A percentile compares a stretch with the other conserved stretches of the same genome.
Evolutionary conservation across 2,888 invertebrate genomes (phyloP).

Genomic region (Pristionchus japonicus): DNA sequence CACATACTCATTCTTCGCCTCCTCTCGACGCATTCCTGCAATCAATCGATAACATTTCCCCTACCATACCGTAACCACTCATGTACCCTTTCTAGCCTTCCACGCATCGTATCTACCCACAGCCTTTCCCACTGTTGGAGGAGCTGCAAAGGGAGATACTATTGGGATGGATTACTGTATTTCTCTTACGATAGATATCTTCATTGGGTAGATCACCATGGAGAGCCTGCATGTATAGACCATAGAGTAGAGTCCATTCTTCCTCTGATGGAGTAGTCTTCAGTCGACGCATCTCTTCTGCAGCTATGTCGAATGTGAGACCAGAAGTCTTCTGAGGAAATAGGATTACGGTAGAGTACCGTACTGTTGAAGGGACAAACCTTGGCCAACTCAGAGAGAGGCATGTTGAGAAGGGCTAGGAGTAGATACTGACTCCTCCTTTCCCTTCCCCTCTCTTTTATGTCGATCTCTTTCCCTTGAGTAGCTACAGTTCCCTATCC

Average conservation of each 20-base stretch:
- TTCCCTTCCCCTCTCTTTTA: not conserved
- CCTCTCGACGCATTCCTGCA: constrained; percentile 46
- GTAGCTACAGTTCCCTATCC: not conserved
- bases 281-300: constrained; percentile 64
- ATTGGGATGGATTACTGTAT: not conserved
- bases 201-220: constrained; percentile 63
- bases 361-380: not conserved
- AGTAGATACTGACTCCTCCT: constrained; percentile 42
- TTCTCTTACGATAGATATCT: constrained; percentile 58
- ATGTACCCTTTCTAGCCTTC: constrained; percentile 53
- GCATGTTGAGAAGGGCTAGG: constrained; percentile 25
- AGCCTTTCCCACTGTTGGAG: constrained; percentile 28
- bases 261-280: constrained; percentile 52
- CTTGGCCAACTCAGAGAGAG: constrained; percentile 16
- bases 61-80: not conserved
- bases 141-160: constrained; percentile 37
- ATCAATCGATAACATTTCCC: not conserved
- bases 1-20: constrained; percentile 61
- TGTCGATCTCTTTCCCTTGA: not conserved
- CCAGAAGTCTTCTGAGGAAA: constrained; percentile 59
- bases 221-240: constrained; percentile 64
- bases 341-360: not conserved
- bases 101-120: constrained; percentile 45
- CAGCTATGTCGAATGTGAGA: constrained; percentile 62
- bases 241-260: constrained; percentile 60